Evolutionary conservation across 2,797 vertebrate genomes (phyloP).

Genomic region (Adrianichthys oophorus): DNA sequence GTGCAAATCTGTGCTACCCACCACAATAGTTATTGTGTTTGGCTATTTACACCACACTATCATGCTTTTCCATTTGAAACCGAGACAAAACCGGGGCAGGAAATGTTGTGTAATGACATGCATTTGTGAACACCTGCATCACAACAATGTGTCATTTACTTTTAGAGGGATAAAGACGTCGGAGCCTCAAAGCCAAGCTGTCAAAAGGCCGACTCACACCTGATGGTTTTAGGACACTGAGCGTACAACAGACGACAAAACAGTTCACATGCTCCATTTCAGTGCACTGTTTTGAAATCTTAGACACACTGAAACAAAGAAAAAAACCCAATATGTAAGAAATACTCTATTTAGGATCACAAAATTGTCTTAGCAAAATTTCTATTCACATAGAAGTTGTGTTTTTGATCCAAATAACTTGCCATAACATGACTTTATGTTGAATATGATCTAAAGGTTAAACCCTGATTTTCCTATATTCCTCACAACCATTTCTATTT

Average conservation of each 20-base stretch:
- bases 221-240: background rate
- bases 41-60: constrained; percentile 64
- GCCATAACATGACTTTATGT: no score
- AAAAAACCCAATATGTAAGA: no score
- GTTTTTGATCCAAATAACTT: no score
- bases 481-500: no score
- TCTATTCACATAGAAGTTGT: no score
- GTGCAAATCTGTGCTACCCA: constrained; percentile 53
- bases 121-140: constrained; percentile 66
- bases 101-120: constrained; percentile 67
- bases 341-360: no score
- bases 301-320: no score
- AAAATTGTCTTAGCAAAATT: no score
- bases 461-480: no score
- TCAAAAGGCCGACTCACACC: constrained; percentile 35
- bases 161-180: constrained; percentile 42
- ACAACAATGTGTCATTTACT: constrained; percentile 61
- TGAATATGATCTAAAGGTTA: no score
- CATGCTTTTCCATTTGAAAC: constrained; percentile 54
- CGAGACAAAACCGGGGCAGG: constrained; percentile 66
- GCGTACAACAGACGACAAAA: constrained; percentile 10
- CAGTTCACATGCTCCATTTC: background rate
- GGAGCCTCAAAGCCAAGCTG: constrained; percentile 44
- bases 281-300: background rate
- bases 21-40: constrained; percentile 81